A percentile compares a stretch with the other conserved stretches of the same genome.
Evolutionary conservation across 2,888 invertebrate species (phyloP).

Genomic region (Aspidiotus destructor): DNA sequence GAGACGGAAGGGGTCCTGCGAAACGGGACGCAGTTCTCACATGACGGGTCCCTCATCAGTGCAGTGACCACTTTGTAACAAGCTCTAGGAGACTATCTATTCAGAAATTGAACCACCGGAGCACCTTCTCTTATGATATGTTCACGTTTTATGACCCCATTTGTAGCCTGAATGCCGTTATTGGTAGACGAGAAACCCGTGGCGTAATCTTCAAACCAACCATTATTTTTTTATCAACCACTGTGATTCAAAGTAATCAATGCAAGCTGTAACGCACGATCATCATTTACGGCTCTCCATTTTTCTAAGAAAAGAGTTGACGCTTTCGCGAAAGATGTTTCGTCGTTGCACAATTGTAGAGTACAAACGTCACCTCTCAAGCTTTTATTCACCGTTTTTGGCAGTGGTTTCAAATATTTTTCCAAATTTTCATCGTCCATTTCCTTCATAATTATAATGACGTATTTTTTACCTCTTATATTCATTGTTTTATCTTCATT

Average conservation of each 20-base stretch:
- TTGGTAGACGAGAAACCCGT: background rate
- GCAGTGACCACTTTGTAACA: constrained; percentile 3
- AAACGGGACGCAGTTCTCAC: background rate
- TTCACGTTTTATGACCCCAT: constrained; percentile 6
- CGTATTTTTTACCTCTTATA: too few species aligned
- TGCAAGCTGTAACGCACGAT: background rate
- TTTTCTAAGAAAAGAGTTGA: background rate
- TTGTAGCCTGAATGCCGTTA: background rate
- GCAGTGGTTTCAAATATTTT: background rate
- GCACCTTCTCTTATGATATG: background rate
- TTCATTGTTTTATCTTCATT: too few species aligned
- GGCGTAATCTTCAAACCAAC: background rate
- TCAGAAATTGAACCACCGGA: background rate
- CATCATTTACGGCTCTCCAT: background rate
- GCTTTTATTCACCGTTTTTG: background rate
- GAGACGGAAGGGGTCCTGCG: background rate
- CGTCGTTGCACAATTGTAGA: background rate
- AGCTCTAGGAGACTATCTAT: background rate
- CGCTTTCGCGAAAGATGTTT: background rate
- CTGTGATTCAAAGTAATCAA: background rate
- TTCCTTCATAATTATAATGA: too few species aligned
- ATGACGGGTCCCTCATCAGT: too few species aligned
- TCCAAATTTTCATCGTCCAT: too few species aligned
- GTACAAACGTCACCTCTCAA: background rate
- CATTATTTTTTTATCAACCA: background rate